Base-by-base conservation (phyloP, 2,888 invertebrate genomes). In the Eristalinus sepulchralis region DNA sequence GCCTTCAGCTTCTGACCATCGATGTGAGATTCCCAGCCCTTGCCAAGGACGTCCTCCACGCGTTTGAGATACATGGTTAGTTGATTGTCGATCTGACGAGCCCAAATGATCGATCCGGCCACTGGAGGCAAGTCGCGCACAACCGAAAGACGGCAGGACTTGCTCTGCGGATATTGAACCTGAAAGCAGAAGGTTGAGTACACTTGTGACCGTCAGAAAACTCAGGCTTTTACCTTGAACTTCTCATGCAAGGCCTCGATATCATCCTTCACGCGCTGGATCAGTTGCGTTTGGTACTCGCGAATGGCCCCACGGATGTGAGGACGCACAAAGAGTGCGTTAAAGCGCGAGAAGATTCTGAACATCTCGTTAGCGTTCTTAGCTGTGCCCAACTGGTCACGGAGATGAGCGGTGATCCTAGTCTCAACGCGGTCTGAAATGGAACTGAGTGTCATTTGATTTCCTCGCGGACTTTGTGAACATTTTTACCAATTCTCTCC, bases 311-410 rank as follows among this genome's bases (percentile, higher is more conserved):
- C 99, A 72, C 99, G 95, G 91, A 99, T 99, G 93, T 99, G 99
- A 1, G 99, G 99, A 9, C 99, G 95, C 10, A 99, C 98, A 93
- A 99, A 99, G 68, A 99, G 94, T 0, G 99, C 99, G 93, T 99
- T 99, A 94, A 99, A 99, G 20, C 99, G 96, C 0, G 98, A 98
- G 93, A 97, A 97, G 90, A 99, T 99, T 77, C 98, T 95, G 94
- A 99, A 99, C 99, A 99, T 99, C 93, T 99, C 99, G 92, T 99
- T 99, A 22, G 99, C 99, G 93, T 99, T 99, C 93, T 98, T 98
- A 0, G 99, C 99, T 0, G 98, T 98, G 70, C 99, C 99, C 47
- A 99, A 94, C 92, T 99, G 99, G 93, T 99, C 99, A 80, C 99
- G 95, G 5, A 99, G 94, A 91, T 98, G 97, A 0, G 99, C 98